phyloP scores from a whole-genome alignment of 30 jellyfish, hydroid and myxozoan genomes.

The Nemopilema nomurai region DNA sequence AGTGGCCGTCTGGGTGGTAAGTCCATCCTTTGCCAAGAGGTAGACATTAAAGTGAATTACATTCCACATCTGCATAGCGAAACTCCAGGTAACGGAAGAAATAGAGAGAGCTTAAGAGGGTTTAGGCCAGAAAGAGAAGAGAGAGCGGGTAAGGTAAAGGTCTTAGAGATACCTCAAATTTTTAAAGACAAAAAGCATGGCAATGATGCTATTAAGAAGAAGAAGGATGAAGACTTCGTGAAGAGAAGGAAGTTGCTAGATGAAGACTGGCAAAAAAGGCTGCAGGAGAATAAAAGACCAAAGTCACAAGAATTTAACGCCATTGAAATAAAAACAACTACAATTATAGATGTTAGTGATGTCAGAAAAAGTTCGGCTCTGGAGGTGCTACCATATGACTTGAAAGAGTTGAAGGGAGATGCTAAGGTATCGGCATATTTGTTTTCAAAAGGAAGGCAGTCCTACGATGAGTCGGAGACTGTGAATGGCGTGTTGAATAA shows the following conservation, averaged over 20 bases:
- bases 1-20: background rate
- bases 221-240: background rate
- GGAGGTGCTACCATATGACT: slow-evolving; percentile 18
- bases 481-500: background rate
- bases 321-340: background rate
- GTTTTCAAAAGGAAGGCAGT: slow-evolving; percentile 9
- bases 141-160: background rate
- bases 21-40: background rate
- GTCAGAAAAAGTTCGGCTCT: slow-evolving; percentile 24
- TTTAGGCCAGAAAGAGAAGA: background rate
- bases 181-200: background rate
- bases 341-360: slow-evolving; percentile 7
- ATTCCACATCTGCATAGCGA: background rate
- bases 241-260: slow-evolving; percentile 3
- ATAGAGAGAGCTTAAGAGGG: background rate
- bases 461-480: background rate
- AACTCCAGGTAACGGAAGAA: background rate
- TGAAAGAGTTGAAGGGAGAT: slow-evolving; percentile 19
- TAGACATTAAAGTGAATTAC: background rate
- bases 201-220: background rate
- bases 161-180: background rate
- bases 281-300: background rate
- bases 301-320: background rate
- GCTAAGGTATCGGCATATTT: slow-evolving; percentile 42
- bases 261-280: slow-evolving; percentile 5